phyloP scores from a whole-genome alignment of 1,140 invertebrate genomes.

The Solen grandis region DNA sequence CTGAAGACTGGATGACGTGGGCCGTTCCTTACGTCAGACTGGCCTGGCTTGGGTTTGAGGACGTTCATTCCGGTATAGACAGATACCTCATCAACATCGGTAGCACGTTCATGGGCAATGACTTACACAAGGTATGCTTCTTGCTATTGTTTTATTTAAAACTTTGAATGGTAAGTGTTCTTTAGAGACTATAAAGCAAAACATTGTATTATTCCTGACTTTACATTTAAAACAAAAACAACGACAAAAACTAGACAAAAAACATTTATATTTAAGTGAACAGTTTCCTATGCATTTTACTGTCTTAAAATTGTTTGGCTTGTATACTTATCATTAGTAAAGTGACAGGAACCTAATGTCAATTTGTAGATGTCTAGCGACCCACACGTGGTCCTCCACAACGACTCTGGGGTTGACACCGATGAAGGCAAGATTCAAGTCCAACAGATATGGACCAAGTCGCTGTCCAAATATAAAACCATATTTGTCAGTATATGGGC shows the following conservation, averaged over 20 bases:
- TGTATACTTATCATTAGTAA: neutral
- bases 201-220: no score
- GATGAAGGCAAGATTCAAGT: slow-evolving; percentile 58
- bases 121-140: slow-evolving; percentile 55
- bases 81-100: slow-evolving; percentile 57
- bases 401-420: slow-evolving; percentile 3
- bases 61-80: slow-evolving; percentile 58
- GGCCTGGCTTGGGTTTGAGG: slow-evolving; percentile 63
- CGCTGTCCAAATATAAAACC: neutral
- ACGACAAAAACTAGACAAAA: no score
- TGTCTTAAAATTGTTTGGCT: no score
- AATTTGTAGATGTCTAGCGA: neutral
- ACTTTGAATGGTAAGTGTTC: no score
- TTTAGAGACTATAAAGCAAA: no score
- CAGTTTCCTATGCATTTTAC: no score
- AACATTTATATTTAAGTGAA: no score
- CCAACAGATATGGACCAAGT: slow-evolving; percentile 37
- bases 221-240: no score
- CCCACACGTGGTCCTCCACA: slow-evolving; percentile 6
- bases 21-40: slow-evolving; percentile 33
- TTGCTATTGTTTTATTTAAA: neutral
- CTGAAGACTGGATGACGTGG: slow-evolving; percentile 58
- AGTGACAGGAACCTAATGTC: neutral
- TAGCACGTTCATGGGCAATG: slow-evolving; percentile 45
- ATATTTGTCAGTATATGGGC: slow-evolving; percentile 55